Evolutionary conservation across 2,113 vertebrate genomes (phyloP).

Genomic region (Scartelaos histophorus): DNA sequence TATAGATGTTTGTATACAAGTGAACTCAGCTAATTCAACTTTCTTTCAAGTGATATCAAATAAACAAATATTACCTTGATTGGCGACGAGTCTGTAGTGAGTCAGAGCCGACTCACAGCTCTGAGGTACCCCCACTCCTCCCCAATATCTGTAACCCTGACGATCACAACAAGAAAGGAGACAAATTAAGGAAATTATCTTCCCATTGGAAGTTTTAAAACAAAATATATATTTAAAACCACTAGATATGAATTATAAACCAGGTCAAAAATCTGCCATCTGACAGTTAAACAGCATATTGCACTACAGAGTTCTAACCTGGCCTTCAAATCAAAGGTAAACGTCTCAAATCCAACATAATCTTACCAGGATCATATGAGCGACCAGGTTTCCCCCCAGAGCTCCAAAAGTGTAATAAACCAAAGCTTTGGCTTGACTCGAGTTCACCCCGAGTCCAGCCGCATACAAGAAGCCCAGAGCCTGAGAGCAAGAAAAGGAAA

Average conservation of each 20-base stretch:
- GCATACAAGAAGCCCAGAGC: constrained; percentile 96
- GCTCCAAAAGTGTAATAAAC: constrained; percentile 98
- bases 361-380: constrained; percentile 97
- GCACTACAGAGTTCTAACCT: too few species aligned
- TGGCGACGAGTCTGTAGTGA: constrained; percentile 94
- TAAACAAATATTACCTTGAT: constrained; percentile 82
- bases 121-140: constrained; percentile 94
- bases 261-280: too few species aligned
- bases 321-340: too few species aligned
- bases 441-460: constrained; percentile 94
- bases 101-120: constrained; percentile 97
- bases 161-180: background rate
- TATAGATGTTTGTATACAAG: too few species aligned
- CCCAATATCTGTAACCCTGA: constrained; percentile 97
- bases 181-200: background rate
- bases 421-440: constrained; percentile 97
- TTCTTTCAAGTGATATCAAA: too few species aligned
- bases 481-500: constrained; percentile 62
- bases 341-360: background rate
- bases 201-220: too few species aligned
- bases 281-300: too few species aligned
- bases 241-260: too few species aligned
- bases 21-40: too few species aligned
- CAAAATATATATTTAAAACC: too few species aligned
- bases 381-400: constrained; percentile 92